Conservation (phyloP, 2,113 vertebrate genomes). For the Ciconia boyciana region DNA sequence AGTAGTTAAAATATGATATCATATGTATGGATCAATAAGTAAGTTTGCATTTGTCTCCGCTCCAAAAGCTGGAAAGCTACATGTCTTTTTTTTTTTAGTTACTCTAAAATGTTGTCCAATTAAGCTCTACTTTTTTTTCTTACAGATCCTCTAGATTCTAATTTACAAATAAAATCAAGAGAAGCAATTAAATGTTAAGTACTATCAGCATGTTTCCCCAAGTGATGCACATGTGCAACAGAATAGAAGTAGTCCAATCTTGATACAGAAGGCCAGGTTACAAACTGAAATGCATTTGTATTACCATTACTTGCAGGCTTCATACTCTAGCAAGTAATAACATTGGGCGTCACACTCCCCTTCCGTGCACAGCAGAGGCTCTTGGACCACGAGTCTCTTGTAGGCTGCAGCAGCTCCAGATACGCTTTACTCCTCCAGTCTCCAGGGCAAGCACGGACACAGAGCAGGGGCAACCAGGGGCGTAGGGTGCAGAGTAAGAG, state of each 20-base stretch:
- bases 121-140: constrained; percentile 42
- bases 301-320: background rate
- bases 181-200: constrained; percentile 68
- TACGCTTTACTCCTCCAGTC: accelerated
- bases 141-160: constrained; percentile 67
- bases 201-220: constrained; percentile 66
- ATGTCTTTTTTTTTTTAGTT: background rate
- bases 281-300: constrained; percentile 52
- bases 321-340: background rate
- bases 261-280: constrained; percentile 48
- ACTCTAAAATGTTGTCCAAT: constrained; percentile 60
- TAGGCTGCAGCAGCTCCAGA: background rate
- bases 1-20: constrained; percentile 26
- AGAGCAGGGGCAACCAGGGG: background rate
- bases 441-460: background rate
- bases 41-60: background rate
- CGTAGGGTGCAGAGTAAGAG: background rate
- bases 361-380: background rate
- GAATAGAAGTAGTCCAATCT: constrained; percentile 65
- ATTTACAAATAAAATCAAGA: constrained; percentile 77
- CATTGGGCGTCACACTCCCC: background rate
- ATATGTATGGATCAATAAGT: background rate
- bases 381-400: background rate
- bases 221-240: constrained; percentile 47
- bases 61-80: background rate